A percentile compares a stretch with the other conserved stretches of the same genome.
Evolutionary conservation across 2,797 vertebrate genomes (phyloP).

Genomic region (Malacoraja senta): DNA sequence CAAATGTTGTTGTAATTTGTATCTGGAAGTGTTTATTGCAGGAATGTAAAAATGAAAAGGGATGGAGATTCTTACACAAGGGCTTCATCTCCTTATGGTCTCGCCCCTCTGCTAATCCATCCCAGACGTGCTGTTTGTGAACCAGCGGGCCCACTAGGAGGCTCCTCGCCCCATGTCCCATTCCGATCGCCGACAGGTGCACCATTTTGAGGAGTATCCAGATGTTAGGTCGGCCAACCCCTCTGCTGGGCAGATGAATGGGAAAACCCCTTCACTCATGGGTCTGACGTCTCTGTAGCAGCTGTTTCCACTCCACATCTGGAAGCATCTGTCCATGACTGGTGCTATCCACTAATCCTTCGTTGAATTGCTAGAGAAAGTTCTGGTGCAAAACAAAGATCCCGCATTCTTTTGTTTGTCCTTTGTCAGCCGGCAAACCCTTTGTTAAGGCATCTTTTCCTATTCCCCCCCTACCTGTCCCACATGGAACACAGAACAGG

Average conservation of each 20-base stretch:
- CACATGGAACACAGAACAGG: background rate
- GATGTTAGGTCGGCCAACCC: background rate
- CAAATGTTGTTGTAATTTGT: background rate
- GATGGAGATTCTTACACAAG: background rate
- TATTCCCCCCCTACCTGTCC: background rate
- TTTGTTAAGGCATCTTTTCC: too few relatives aligned
- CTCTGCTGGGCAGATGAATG: background rate
- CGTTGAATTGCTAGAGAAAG: background rate
- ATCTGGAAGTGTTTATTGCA: background rate
- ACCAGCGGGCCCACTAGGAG: background rate
- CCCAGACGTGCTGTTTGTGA: background rate
- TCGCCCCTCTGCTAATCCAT: background rate
- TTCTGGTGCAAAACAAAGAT: background rate
- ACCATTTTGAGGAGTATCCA: background rate
- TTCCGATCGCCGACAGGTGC: background rate
- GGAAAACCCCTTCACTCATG: background rate
- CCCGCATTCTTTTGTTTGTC: too few relatives aligned
- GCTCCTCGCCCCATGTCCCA: background rate
- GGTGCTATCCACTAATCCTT: background rate
- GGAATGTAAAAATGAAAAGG: background rate
- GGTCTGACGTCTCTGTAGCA: background rate
- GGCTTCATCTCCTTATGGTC: background rate
- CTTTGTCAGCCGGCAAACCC: too few relatives aligned
- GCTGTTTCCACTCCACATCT: background rate
- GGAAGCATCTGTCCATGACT: background rate